Conservation (phyloP, 2,113 vertebrate genomes). For the Odocoileus hemionus region DNA sequence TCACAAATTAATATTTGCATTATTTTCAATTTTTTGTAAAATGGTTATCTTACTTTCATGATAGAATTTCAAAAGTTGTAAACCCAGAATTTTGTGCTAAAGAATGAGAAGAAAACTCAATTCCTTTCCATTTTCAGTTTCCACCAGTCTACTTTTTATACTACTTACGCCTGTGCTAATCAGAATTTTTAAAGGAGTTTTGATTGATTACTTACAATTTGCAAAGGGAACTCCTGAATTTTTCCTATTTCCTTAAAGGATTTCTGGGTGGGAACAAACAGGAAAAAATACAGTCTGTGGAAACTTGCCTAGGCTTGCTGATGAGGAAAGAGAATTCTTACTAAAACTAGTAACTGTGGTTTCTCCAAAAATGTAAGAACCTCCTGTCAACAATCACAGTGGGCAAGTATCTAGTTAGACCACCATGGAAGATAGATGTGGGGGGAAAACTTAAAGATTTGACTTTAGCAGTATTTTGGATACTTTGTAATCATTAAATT, state of each 20-base stretch:
- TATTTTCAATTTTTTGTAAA: not conserved
- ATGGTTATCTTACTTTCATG: not conserved
- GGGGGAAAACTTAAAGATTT: not conserved
- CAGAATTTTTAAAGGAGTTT: not conserved
- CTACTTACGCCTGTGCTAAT: not conserved
- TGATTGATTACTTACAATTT: not conserved
- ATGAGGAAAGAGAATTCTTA: not conserved
- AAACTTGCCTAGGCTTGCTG: not conserved
- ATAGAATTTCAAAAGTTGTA: not conserved
- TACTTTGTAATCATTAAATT: not conserved
- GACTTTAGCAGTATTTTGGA: not conserved
- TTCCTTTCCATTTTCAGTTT: not conserved
- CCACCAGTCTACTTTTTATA: not conserved
- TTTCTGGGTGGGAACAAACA: not conserved
- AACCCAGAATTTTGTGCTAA: not conserved
- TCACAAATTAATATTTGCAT: not conserved
- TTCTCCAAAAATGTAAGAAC: conserved; percentile 26
- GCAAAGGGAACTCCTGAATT: not conserved
- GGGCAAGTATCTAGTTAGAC: not conserved
- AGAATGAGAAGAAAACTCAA: not conserved
- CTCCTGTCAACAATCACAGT: not conserved
- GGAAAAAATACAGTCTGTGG: not conserved
- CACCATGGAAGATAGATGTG: not conserved
- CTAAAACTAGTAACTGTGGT: conserved; percentile 21
- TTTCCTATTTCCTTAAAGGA: not conserved